Percentiles rank a stretch among this genome's conserved stretches.
phyloP scores from a whole-genome alignment of 2,113 vertebrate species.

The Acrocephalus kingi region DNA sequence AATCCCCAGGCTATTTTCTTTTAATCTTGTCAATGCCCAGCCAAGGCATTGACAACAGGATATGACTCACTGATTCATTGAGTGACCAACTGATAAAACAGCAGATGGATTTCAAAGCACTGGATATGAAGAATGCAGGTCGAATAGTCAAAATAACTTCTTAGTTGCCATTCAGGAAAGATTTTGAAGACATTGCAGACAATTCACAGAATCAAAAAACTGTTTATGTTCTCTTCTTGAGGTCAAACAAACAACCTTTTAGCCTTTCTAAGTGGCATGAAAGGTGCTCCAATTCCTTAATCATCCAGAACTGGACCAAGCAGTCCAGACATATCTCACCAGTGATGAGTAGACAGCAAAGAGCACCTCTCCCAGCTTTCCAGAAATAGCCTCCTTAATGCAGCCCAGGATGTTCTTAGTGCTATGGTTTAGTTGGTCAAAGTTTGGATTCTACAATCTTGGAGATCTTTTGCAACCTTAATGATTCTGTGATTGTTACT shows the following conservation, averaged over 20 bases:
- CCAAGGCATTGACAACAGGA: background rate
- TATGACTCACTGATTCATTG: background rate
- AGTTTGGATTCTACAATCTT: background rate
- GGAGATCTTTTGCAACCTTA: background rate
- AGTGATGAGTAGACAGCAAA: background rate
- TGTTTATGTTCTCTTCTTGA: background rate
- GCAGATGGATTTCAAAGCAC: background rate
- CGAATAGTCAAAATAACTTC: background rate
- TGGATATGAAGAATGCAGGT: background rate
- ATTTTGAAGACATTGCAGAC: background rate
- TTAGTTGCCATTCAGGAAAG: background rate
- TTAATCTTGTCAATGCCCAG: background rate
- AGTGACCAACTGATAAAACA: background rate
- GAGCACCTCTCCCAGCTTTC: background rate
- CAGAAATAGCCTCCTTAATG: background rate
- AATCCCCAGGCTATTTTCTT: background rate
- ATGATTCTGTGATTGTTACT: background rate
- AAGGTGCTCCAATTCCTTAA: background rate
- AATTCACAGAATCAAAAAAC: background rate
- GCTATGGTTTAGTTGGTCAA: background rate
- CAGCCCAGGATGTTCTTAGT: background rate
- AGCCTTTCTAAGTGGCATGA: background rate
- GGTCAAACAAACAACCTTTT: background rate
- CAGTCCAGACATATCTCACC: background rate
- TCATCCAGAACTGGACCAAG: background rate